Evolutionary conservation across 2,888 invertebrate species (phyloP).

Genomic region (Pollenia amentaria): DNA sequence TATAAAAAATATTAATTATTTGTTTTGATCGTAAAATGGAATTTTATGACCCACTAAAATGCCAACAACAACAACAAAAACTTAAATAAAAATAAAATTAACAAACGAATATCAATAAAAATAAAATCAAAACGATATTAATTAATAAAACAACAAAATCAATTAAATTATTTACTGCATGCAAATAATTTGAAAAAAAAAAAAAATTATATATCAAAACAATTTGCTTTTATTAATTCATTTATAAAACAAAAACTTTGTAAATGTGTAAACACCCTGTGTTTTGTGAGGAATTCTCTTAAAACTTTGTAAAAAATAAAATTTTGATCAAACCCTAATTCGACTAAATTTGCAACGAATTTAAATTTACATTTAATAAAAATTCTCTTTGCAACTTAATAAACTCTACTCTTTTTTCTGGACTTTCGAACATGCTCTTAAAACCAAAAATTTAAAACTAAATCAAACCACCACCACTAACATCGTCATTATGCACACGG

Average conservation of each 20-base stretch:
- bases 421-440: constrained; percentile 55
- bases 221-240: neutral
- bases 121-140: constrained; percentile 15
- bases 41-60: constrained; percentile 80
- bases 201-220: neutral
- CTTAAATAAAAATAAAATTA: constrained; percentile 47
- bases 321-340: constrained; percentile 53
- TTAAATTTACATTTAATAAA: constrained; percentile 2
- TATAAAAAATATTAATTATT: constrained; percentile 82
- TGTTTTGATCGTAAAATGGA: constrained; percentile 84
- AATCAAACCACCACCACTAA: constrained; percentile 58
- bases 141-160: constrained; percentile 29
- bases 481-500: constrained; percentile 30
- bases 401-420: constrained; percentile 30
- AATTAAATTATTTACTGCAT: neutral
- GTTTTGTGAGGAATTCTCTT: constrained; percentile 47
- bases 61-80: constrained; percentile 75
- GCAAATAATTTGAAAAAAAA: neutral
- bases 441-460: constrained; percentile 27
- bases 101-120: constrained; percentile 39
- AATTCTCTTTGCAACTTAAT: constrained; percentile 44
- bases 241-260: constrained; percentile 32
- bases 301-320: constrained; percentile 17
- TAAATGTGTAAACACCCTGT: constrained; percentile 55
- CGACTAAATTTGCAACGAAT: constrained; percentile 31